Evolutionary conservation across 1,140 invertebrate species (phyloP).

Genomic region (Penaeus chinensis): DNA sequence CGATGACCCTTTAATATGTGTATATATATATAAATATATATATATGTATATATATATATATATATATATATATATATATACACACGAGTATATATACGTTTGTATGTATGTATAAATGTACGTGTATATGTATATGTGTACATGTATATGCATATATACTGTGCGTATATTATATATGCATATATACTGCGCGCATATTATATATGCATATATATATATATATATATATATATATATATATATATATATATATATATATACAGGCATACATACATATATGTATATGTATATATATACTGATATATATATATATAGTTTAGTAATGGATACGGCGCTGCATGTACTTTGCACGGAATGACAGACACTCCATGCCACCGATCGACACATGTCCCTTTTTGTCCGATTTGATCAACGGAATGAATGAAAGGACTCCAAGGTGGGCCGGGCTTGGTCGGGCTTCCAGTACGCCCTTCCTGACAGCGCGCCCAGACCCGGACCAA

Average conservation of each 20-base stretch:
- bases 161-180: constrained; percentile 5
- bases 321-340: constrained; percentile 24
- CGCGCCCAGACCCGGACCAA: too few species aligned
- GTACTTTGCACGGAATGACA: constrained; percentile 50
- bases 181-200: too few species aligned
- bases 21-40: constrained; percentile 9
- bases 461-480: too few species aligned
- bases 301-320: constrained; percentile 25
- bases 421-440: constrained; percentile 16
- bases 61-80: constrained; percentile 24
- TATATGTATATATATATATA: not conserved
- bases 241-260: not conserved
- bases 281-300: not conserved
- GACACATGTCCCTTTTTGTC: constrained; percentile 31
- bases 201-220: not conserved
- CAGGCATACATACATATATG: not conserved
- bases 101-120: not conserved
- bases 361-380: constrained; percentile 49
- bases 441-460: constrained; percentile 3
- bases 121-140: not conserved
- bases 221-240: not conserved
- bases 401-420: not conserved
- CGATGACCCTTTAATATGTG: constrained; percentile 16
- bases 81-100: not conserved
- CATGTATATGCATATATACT: not conserved